These are phyloP conservation scores for Corynorhinus townsendii DNA, from an alignment of 2,113 vertebrate genomes.

Conservation along the genomic window DNA sequence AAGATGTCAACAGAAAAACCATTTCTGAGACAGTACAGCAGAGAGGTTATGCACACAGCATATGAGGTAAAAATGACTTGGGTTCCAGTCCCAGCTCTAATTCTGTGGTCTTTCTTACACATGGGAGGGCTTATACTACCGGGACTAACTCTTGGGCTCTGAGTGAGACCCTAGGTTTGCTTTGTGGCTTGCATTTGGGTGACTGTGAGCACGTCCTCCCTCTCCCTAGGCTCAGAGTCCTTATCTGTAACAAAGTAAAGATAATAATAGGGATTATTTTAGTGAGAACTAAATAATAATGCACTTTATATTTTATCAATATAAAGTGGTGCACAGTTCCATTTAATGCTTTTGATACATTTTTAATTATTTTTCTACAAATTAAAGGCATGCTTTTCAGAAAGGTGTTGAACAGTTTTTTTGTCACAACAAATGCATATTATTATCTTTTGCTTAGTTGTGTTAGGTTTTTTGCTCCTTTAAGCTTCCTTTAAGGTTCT, in stretches of 20 bases:
- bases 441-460: neutral
- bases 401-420: neutral
- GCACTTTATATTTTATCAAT: neutral
- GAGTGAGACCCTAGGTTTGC: neutral
- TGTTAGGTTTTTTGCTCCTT: neutral
- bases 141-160: neutral
- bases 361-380: neutral
- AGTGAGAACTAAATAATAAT: neutral
- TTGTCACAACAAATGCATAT: neutral
- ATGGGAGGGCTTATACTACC: accelerated
- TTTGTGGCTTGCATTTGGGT: neutral
- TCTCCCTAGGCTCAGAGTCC: neutral
- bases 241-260: neutral
- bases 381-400: neutral
- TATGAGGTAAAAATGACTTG: no score
- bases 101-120: neutral
- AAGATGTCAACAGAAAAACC: neutral
- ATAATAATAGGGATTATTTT: neutral
- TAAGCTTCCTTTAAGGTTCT: neutral
- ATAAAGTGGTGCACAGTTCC: neutral
- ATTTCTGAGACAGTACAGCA: neutral
- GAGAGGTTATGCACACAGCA: neutral
- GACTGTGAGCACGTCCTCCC: neutral
- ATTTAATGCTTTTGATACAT: neutral
- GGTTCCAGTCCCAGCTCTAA: neutral